A percentile compares a stretch with the other conserved stretches of the same genome.
Evolutionary conservation across 2,797 vertebrate species (phyloP).

Genomic region (Lemur catta): DNA sequence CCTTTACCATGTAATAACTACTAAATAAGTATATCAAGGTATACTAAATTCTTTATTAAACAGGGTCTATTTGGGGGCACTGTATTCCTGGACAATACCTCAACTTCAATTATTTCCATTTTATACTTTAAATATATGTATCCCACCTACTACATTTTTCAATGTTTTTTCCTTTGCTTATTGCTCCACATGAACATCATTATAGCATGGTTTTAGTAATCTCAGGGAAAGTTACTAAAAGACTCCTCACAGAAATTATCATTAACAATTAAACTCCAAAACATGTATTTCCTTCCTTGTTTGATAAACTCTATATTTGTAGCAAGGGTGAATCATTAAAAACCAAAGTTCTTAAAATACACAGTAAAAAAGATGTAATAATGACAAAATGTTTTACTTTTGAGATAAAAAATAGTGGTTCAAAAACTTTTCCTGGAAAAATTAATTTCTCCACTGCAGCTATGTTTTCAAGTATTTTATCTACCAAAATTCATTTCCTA

Average conservation of each 20-base stretch:
- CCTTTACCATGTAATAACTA: background rate
- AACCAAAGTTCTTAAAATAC: background rate
- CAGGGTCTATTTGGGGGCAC: background rate
- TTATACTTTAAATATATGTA: background rate
- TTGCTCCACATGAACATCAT: background rate
- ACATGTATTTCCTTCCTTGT: background rate
- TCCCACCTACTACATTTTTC: background rate
- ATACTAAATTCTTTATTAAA: background rate
- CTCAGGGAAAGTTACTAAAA: background rate
- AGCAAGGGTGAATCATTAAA: conserved; percentile 21
- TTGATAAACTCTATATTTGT: background rate
- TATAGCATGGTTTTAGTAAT: background rate
- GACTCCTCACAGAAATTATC: background rate
- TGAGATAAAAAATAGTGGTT: background rate
- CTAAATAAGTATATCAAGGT: background rate
- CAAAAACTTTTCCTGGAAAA: background rate
- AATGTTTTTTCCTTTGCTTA: background rate
- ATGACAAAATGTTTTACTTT: background rate
- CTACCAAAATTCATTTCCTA: conserved; percentile 33
- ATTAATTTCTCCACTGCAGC: background rate
- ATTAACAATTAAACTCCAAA: background rate
- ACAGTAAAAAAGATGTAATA: conserved; percentile 12
- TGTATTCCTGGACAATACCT: background rate
- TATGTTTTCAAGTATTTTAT: conserved; percentile 28
- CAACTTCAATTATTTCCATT: background rate